phyloP scores from a whole-genome alignment of 2,113 vertebrate species.

The Lipotes vexillifer region DNA sequence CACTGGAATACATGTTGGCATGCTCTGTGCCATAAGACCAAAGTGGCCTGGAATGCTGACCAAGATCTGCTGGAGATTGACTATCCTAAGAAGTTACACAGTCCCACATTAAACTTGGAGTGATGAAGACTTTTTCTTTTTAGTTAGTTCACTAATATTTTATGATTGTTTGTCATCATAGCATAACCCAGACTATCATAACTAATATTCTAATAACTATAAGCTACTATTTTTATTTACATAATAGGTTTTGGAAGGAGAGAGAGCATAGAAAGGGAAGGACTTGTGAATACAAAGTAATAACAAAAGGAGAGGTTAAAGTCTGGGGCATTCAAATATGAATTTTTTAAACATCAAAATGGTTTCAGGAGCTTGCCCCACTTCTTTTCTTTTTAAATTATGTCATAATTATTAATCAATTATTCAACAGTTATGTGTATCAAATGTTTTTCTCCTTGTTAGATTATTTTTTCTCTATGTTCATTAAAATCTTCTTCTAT shows the following conservation, averaged over 20 bases:
- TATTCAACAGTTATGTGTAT: not conserved
- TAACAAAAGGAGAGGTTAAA: not conserved
- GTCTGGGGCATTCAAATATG: not conserved
- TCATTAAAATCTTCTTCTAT: not conserved
- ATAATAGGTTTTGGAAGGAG: not conserved
- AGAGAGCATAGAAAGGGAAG: not conserved
- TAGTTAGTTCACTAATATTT: not conserved
- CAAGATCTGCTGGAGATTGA: not conserved
- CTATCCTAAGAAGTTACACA: not conserved
- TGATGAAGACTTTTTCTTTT: not conserved
- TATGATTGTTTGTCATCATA: not conserved
- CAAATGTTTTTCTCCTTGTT: not conserved
- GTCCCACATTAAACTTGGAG: not conserved
- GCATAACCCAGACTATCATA: not conserved
- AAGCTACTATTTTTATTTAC: not conserved
- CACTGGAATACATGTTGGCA: not conserved
- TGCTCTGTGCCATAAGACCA: not conserved
- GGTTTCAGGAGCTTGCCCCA: not conserved
- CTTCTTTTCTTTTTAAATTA: not conserved
- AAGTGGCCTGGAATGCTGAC: not conserved
- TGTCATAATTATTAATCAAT: not conserved
- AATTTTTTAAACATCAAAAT: not conserved
- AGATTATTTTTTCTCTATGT: not conserved
- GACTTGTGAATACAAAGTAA: not conserved
- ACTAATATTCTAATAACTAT: not conserved